These are phyloP conservation scores for Rhabdornis inornatus DNA, from an alignment of 2,113 vertebrate species.

Conservation along the genomic window DNA sequence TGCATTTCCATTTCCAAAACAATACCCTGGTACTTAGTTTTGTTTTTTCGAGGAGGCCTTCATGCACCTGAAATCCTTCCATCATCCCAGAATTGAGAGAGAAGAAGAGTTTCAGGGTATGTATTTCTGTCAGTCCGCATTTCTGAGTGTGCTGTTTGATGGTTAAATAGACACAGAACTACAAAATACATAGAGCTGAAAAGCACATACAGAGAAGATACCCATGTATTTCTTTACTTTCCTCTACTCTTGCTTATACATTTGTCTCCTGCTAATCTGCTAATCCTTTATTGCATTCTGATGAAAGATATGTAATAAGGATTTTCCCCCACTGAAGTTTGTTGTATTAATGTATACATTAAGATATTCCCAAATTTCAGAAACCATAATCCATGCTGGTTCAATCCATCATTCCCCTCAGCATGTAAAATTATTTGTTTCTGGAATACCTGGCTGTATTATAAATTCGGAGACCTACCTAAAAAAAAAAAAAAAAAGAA, in stretches of 20 bases:
- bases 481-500: neutral
- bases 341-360: neutral
- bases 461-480: neutral
- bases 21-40: neutral
- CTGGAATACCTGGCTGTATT: neutral
- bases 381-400: neutral
- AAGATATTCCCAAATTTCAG: neutral
- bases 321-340: neutral
- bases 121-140: neutral
- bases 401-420: neutral
- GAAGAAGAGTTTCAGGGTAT: neutral
- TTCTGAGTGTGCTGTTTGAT: neutral
- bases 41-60: neutral
- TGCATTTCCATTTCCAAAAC: conserved; percentile 38
- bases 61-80: neutral
- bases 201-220: neutral
- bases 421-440: neutral
- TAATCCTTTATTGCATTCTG: neutral
- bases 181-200: neutral
- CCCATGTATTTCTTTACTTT: neutral
- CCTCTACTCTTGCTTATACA: neutral
- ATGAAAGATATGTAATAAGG: neutral
- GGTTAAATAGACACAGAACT: neutral
- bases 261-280: neutral
- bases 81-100: neutral